Conservation (phyloP, 2,797 vertebrate species). For the Enteromius radiatus region DNA sequence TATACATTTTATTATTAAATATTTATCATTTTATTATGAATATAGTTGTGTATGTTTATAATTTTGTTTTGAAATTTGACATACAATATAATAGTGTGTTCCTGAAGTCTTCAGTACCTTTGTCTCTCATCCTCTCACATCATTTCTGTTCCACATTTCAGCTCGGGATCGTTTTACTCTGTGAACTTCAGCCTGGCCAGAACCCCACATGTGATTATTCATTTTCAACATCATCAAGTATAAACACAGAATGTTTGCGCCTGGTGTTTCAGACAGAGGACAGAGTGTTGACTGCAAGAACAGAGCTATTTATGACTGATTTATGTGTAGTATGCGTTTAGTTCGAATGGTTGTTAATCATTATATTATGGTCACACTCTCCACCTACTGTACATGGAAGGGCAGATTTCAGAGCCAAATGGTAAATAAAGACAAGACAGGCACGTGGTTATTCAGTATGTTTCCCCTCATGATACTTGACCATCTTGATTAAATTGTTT, state of each 20-base stretch:
- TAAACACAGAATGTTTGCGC: background rate
- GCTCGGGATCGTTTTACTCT: slow-evolving; percentile 35
- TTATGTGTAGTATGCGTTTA: background rate
- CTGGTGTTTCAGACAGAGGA: background rate
- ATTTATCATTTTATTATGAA: background rate
- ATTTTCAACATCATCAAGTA: slow-evolving; percentile 12
- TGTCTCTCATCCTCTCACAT: background rate
- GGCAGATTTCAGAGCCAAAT: background rate
- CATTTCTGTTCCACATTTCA: slow-evolving; percentile 2
- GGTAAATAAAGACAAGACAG: slow-evolving; percentile 10
- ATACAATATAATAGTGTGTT: background rate
- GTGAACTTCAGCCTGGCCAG: slow-evolving; percentile 28
- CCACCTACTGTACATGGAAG: background rate
- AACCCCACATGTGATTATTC: slow-evolving; percentile 17
- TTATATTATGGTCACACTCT: background rate
- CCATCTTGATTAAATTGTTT: slow-evolving; percentile 19
- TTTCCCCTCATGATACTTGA: slow-evolving; percentile 20
- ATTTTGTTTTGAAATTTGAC: background rate
- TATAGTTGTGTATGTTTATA: background rate
- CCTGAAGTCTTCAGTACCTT: background rate
- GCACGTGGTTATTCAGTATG: background rate
- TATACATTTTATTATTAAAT: background rate
- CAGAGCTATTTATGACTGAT: background rate
- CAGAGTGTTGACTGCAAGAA: background rate
- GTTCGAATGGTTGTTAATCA: background rate